Evolutionary conservation across 2,113 vertebrate genomes (phyloP).

Genomic region (Jacana jacana): DNA sequence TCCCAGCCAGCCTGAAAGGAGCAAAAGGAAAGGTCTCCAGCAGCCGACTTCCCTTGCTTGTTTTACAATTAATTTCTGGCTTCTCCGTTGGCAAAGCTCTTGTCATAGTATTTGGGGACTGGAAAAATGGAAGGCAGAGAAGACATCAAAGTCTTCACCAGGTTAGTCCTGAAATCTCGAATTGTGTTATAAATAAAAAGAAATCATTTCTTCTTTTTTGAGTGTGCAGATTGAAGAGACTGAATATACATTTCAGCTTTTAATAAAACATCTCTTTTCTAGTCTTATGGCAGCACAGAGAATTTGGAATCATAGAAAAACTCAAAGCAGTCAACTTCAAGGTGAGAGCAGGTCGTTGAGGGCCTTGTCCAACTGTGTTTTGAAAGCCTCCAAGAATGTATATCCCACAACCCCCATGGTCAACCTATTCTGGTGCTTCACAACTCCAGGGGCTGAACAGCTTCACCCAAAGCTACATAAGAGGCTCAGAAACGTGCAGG

Average conservation of each 20-base stretch:
- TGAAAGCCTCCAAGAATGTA: background rate
- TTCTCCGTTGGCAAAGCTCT: background rate
- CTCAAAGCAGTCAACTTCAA: background rate
- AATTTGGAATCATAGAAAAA: background rate
- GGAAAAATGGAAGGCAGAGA: background rate
- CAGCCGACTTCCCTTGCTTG: background rate
- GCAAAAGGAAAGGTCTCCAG: background rate
- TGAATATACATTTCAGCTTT: constrained; percentile 3
- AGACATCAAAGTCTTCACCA: background rate
- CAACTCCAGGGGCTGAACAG: background rate
- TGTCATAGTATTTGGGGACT: background rate
- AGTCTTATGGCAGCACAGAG: background rate
- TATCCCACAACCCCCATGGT: background rate
- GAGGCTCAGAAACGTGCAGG: background rate
- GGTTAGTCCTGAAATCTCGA: background rate
- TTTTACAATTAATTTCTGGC: background rate
- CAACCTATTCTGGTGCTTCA: background rate
- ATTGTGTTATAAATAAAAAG: constrained; percentile 19
- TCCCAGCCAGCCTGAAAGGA: background rate
- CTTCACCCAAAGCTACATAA: background rate
- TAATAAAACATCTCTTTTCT: background rate
- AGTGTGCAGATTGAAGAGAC: background rate
- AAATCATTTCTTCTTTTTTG: background rate
- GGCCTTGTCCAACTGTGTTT: background rate
- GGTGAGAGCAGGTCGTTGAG: background rate